Percentiles rank a stretch among this genome's conserved stretches.
Conservation (phyloP, 2,113 vertebrate species). For the Passerina amoena region DNA sequence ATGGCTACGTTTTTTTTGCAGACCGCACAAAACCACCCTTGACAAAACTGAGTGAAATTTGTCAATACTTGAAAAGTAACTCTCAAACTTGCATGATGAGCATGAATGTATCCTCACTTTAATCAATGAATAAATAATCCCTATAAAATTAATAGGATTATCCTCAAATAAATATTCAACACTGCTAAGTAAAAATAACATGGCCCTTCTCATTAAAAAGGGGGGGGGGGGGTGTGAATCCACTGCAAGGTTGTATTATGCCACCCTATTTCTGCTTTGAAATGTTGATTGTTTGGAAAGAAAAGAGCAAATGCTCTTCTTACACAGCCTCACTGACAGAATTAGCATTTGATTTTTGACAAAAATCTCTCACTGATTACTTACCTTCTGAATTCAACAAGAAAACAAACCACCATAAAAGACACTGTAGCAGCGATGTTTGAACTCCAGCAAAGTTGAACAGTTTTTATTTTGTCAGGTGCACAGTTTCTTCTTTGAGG, state of each 20-base stretch:
- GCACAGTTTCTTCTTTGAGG: constrained; percentile 41
- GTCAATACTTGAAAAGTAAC: not conserved
- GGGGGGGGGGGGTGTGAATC: not conserved
- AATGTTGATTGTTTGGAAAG: not conserved
- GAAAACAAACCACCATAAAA: not conserved
- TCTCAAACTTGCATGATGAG: not conserved
- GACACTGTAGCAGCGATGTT: not conserved
- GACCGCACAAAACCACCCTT: not conserved
- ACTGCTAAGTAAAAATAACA: not conserved
- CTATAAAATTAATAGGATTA: not conserved
- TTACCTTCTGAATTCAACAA: not conserved
- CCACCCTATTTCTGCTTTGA: not conserved
- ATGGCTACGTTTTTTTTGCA: not conserved
- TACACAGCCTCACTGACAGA: not conserved
- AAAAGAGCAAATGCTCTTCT: not conserved
- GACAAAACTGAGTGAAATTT: not conserved
- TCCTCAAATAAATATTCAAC: not conserved
- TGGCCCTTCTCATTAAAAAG: not conserved
- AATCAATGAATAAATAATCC: not conserved
- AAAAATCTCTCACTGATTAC: not conserved
- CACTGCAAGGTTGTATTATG: not conserved
- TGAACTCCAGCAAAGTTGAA: constrained; percentile 18
- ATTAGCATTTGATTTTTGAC: not conserved
- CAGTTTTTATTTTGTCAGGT: constrained; percentile 46
- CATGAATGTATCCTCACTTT: not conserved